Evolutionary conservation across 2,888 invertebrate genomes (phyloP), one percentile per base, ranked within the genome.

Genomic region (Encarsia formosa): DNA sequence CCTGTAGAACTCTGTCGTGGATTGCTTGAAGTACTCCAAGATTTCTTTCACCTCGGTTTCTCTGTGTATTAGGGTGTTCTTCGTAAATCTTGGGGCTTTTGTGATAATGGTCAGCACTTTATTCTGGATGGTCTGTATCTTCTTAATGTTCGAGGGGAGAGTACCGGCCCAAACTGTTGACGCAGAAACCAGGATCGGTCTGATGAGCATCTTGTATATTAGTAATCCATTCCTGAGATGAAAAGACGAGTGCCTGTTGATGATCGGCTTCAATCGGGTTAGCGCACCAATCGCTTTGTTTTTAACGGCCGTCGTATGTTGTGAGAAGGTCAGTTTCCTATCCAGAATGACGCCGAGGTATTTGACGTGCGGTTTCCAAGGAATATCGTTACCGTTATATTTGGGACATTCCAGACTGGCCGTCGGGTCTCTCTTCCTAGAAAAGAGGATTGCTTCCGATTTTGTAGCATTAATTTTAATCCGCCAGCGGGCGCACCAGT

Each of bases 341-440:
- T 48, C 48, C 1, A 52, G 29, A 8, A 18, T 42, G 13, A 52
- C 52, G n/a, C n/a, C n/a, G n/a, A n/a, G n/a, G n/a, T n/a, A n/a
- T n/a, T n/a, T n/a, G n/a, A n/a, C n/a, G n/a, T n/a, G n/a, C n/a
- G n/a, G n/a, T n/a, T n/a, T n/a, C n/a, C n/a, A n/a, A n/a, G n/a
- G n/a, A n/a, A n/a, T 46, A 35, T 35, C n/a, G 6, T 6, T 35
- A 35, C 15, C 15, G 11, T 26, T 26, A 8, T 8, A 11, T 11
- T 5, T 26, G 26, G 11, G 5, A 8, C 6, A 11, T 5, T n/a
- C 26, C 2, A 49, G 18, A 18, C 44, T 45, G 11, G 4, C 5
- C 1, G 45, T 43, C 8, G 20, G 32, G n/a, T 23, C 26, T 11
- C 18, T 19, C 13, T 43, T 5, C 4, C 41, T 16, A 3, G 24